Evolutionary conservation across 2,797 vertebrate species (phyloP).

Genomic region (Sternotherus odoratus): DNA sequence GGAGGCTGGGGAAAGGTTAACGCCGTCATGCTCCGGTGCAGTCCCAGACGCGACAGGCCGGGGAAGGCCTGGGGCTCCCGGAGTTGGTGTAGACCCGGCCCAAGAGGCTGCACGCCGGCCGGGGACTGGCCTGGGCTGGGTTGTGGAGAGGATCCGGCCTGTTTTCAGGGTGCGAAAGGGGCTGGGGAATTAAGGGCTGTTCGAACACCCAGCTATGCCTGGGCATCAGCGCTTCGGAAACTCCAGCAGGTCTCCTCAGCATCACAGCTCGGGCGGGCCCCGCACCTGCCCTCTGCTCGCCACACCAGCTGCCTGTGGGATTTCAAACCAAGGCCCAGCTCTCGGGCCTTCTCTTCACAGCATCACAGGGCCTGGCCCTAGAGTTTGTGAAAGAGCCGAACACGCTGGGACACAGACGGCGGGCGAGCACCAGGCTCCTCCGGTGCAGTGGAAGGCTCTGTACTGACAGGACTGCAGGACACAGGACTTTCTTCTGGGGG

Average conservation of each 20-base stretch:
- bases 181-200: not conserved
- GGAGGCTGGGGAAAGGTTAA: not conserved
- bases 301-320: not conserved
- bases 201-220: not conserved
- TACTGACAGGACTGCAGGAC: too few relatives aligned
- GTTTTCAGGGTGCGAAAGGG: not conserved
- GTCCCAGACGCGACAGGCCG: not conserved
- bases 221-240: not conserved
- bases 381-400: not conserved
- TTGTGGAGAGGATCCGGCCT: not conserved
- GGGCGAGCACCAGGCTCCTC: accelerated
- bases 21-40: not conserved
- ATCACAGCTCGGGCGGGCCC: not conserved
- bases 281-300: not conserved
- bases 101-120: accelerated
- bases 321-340: not conserved
- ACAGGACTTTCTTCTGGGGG: not conserved
- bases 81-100: accelerated
- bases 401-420: accelerated
- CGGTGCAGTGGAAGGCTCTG: accelerated
- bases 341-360: not conserved
- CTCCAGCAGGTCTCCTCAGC: not conserved
- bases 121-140: not conserved
- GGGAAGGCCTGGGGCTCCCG: not conserved
- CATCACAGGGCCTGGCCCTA: not conserved